These are phyloP conservation scores for Rambutsinella grinnellia DNA, from an alignment of 2,888 invertebrate species.

Conservation along the genomic window DNA sequence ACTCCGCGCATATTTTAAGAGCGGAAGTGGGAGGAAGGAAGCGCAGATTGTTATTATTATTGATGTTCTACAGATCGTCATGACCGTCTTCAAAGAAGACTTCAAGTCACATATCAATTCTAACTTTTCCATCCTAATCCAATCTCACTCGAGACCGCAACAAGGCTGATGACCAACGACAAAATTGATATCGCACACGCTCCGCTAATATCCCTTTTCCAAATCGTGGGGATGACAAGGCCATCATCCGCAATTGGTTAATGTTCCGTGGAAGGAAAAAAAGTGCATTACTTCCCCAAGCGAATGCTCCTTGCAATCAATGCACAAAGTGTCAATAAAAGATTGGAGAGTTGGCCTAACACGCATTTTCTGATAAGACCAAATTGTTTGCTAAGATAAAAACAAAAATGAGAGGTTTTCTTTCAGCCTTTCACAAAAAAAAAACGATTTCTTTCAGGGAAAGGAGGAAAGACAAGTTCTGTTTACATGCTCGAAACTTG, in stretches of 20 bases:
- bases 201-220: no score
- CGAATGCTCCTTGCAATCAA: neutral
- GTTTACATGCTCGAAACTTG: no score
- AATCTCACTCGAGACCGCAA: neutral
- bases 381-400: conserved; percentile 14
- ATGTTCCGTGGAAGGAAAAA: conserved; percentile 29
- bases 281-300: neutral
- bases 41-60: neutral
- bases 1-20: neutral
- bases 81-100: no score
- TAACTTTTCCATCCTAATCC: neutral
- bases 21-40: neutral
- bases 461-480: neutral
- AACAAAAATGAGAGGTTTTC: neutral
- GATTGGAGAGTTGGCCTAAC: neutral
- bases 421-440: neutral
- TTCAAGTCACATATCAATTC: no score
- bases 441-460: conserved; percentile 1
- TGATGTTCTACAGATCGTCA: neutral
- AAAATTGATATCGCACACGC: neutral
- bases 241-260: conserved; percentile 26
- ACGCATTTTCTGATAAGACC: no score
- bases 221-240: no score
- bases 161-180: neutral
- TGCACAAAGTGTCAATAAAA: neutral